These are phyloP conservation scores for Mixornis gularis DNA, from an alignment of 2,113 vertebrate species.

Conservation along the genomic window DNA sequence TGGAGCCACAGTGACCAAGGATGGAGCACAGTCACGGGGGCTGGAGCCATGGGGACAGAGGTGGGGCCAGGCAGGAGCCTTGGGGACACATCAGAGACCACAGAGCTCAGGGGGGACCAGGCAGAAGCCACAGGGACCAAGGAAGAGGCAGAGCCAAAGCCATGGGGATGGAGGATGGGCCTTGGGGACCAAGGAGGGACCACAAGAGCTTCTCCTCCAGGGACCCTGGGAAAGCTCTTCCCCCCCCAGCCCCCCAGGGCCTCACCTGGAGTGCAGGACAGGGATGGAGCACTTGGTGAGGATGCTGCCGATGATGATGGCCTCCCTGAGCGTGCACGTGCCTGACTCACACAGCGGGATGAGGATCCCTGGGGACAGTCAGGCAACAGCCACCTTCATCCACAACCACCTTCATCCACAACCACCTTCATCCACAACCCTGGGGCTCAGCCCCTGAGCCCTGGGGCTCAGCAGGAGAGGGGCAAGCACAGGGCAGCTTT, in stretches of 20 bases:
- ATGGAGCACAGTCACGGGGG: neutral
- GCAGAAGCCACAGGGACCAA: neutral
- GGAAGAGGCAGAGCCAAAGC: neutral
- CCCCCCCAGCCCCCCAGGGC: neutral
- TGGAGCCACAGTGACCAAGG: neutral
- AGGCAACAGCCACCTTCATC: fast-evolving
- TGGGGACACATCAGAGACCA: neutral
- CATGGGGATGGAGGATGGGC: neutral
- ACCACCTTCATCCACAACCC: fast-evolving
- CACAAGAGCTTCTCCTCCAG: too few species aligned
- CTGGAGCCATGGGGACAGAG: neutral
- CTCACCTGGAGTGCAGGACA: slow-evolving; percentile 92
- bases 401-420: too few species aligned
- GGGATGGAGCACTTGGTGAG: slow-evolving; percentile 94
- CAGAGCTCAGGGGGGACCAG: neutral
- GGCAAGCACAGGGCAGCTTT: neutral
- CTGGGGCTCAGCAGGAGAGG: neutral
- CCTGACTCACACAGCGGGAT: slow-evolving; percentile 94
- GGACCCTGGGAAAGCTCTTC: too few species aligned
- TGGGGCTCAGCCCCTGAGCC: neutral
- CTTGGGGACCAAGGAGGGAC: neutral
- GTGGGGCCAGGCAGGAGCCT: too few species aligned
- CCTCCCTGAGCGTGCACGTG: slow-evolving; percentile 92
- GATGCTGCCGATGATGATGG: slow-evolving; percentile 94
- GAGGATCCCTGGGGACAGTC: slow-evolving; percentile 79